Evolutionary conservation across 2,113 vertebrate species (phyloP).

Genomic region (Brienomyrus brachyistius): DNA sequence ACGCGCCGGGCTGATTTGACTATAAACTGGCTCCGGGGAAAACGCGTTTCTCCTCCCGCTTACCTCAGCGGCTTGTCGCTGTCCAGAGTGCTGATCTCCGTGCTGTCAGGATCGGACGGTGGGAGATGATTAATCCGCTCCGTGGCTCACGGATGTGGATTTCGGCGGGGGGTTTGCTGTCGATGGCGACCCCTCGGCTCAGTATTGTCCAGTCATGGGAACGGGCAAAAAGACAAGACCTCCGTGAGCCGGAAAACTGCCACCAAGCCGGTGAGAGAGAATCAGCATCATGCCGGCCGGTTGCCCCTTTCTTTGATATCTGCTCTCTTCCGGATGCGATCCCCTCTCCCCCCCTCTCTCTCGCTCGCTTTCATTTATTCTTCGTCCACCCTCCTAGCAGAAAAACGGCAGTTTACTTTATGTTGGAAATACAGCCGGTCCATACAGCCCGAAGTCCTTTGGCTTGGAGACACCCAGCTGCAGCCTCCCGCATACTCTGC

Average conservation of each 20-base stretch:
- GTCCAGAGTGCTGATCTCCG: constrained; percentile 40
- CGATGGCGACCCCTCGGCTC: background rate
- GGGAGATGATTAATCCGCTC: constrained; percentile 36
- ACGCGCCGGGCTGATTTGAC: background rate
- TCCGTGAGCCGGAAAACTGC: background rate
- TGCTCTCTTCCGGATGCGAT: constrained; percentile 40
- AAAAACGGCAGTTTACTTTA: constrained; percentile 45
- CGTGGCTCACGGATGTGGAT: background rate
- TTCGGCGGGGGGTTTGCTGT: background rate
- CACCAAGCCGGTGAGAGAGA: background rate
- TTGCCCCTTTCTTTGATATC: constrained; percentile 44
- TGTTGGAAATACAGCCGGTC: constrained; percentile 44
- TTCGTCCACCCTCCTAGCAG: background rate
- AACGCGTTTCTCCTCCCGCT: background rate
- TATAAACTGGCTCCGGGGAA: background rate
- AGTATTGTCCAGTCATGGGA: background rate
- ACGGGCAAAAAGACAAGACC: constrained; percentile 3
- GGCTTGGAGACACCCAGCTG: constrained; percentile 24
- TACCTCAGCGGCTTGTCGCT: constrained; percentile 27
- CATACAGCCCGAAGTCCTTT: constrained; percentile 21
- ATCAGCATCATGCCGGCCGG: constrained; percentile 28
- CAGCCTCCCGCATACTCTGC: constrained; percentile 22
- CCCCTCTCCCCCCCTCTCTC: constrained; percentile 24
- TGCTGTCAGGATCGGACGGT: constrained; percentile 33
- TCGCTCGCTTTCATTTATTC: constrained; percentile 14